These are phyloP conservation scores for Pammene aurita DNA, from an alignment of 2,888 invertebrate species.

Conservation along the genomic window DNA sequence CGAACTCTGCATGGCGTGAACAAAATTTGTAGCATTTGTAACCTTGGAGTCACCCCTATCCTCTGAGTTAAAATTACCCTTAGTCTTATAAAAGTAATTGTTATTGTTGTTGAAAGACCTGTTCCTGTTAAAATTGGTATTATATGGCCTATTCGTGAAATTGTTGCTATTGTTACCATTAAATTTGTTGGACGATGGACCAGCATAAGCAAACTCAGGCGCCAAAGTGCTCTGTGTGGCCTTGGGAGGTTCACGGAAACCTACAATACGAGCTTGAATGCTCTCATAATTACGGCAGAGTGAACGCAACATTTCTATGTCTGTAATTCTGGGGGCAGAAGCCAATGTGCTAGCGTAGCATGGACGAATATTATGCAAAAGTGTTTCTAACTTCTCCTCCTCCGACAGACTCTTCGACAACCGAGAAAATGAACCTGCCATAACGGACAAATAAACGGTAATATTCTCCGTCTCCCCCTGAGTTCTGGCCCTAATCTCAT, in stretches of 20 bases:
- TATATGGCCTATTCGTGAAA: neutral
- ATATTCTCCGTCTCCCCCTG: no score
- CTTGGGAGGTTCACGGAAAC: conserved; percentile 1
- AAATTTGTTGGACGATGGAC: neutral
- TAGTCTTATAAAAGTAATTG: no score
- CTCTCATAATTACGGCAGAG: conserved; percentile 16
- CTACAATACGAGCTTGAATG: neutral
- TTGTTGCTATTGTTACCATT: neutral
- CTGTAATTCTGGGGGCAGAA: neutral
- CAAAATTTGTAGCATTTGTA: no score
- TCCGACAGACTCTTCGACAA: neutral
- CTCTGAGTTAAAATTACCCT: no score
- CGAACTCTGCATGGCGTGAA: no score
- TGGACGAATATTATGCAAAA: conserved; percentile 25
- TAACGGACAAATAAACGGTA: no score
- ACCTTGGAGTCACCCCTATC: no score
- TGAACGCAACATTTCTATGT: neutral
- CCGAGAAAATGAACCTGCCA: no score
- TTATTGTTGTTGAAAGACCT: no score
- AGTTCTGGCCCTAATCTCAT: no score
- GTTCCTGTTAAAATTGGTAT: no score
- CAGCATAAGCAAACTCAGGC: conserved; percentile 16
- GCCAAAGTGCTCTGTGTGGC: neutral
- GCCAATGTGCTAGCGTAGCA: conserved; percentile 16
- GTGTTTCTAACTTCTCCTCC: conserved; percentile 8